Evolutionary conservation across 2,113 vertebrate genomes (phyloP).

Genomic region (Poeciliopsis retropinna): DNA sequence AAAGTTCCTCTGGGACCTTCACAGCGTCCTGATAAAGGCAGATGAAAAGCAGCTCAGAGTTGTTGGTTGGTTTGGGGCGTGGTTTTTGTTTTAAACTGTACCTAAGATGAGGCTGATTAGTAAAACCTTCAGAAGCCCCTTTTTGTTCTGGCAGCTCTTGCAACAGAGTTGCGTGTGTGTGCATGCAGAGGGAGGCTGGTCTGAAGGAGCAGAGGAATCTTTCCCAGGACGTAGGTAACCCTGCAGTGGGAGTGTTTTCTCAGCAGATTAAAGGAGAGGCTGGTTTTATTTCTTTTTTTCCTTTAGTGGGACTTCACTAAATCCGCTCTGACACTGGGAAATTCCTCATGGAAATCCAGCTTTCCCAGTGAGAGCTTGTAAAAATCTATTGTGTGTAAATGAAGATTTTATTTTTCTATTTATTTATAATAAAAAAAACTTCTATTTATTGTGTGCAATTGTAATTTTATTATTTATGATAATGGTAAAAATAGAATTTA

Average conservation of each 20-base stretch:
- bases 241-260: constrained; percentile 51
- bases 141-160: neutral
- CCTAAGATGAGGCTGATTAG: neutral
- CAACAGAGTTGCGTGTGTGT: neutral
- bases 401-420: no score
- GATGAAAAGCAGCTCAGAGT: neutral
- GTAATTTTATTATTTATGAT: no score
- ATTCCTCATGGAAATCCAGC: constrained; percentile 38
- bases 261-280: constrained; percentile 28
- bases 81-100: neutral
- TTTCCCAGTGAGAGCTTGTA: neutral
- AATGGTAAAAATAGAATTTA: no score
- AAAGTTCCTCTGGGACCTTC: no score
- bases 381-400: no score
- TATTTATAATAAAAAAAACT: no score
- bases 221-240: constrained; percentile 40
- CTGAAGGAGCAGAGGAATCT: constrained; percentile 29
- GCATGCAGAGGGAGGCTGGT: neutral
- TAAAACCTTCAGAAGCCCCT: neutral
- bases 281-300: neutral
- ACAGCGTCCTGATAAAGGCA: neutral
- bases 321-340: constrained; percentile 19
- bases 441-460: no score
- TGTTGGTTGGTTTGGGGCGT: neutral
- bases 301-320: neutral